Evolutionary conservation across 1,140 invertebrate species (phyloP), one percentile per base, ranked within the genome.

Genomic region (Drosophila pachea): DNA sequence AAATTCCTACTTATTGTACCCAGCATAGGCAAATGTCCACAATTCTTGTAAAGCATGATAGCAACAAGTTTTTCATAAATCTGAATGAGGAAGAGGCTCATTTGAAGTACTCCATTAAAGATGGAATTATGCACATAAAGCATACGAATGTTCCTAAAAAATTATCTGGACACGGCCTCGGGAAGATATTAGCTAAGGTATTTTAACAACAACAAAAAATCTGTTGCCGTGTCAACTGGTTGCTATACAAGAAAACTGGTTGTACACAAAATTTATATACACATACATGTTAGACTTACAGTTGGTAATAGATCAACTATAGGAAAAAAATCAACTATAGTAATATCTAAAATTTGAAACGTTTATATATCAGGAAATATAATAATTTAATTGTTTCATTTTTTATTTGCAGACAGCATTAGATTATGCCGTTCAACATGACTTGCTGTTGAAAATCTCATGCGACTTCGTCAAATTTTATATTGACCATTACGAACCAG

Each of bases 151-250:
- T 73, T 47, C 70, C 70, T 14, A 56, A 32, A 33, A 35, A 55
- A 35, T 22, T 73, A 4, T 11, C 11, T 5, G 70, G 70, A 35
- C 70, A 58, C 16, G 70, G 70, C 43, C 31, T 73, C 5, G 70
- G 70, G 35, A 69, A 69, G 32, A 33, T 73, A 12, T 38, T 73
- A 22, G 66, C 70, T 42, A 73, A 69, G 70, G 70, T 72, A 70
- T 64, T 63, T 66, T 14, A 42, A 43, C n/a, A 29, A 8, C 38
- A 49, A 14, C 12, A 4, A 8, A 29, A 43, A 60, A 64, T 5
- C 35, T 7, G 68, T 71, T 71, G 56, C 56, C n/a, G 68, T 22
- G 64, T n/a, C 50, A 33, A 14, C 42, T 38, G 42, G 65, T 59
- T 65, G 38, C 68, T 48, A 68, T 5, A 31, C 49, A 38, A 53